These are phyloP conservation scores for Hepsetus odoe DNA, from an alignment of 2,113 vertebrate genomes.

Conservation along the genomic window DNA sequence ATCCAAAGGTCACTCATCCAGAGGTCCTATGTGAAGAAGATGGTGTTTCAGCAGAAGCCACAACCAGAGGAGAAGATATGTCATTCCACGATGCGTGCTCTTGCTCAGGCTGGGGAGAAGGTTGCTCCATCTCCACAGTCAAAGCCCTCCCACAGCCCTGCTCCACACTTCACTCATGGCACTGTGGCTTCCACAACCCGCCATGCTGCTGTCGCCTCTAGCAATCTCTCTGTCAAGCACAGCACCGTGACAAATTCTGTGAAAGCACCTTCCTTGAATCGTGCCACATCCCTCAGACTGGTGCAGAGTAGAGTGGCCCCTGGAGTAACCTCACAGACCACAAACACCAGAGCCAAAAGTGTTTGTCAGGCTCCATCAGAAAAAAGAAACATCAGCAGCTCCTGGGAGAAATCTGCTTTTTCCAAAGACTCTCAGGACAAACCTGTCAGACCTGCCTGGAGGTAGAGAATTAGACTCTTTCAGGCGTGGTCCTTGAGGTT, in stretches of 20 bases:
- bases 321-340: constrained; percentile 31
- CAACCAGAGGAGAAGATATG: constrained; percentile 83
- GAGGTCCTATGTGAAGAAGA: constrained; percentile 70
- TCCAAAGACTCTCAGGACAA: constrained; percentile 71
- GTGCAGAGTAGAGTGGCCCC: constrained; percentile 58
- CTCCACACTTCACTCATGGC: constrained; percentile 82
- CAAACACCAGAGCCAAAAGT: constrained; percentile 29
- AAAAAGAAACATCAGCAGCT: constrained; percentile 64
- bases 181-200: constrained; percentile 85
- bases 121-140: constrained; percentile 53
- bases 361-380: constrained; percentile 46
- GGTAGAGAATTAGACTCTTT: constrained; percentile 62
- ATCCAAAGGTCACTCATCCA: constrained; percentile 58
- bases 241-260: constrained; percentile 60
- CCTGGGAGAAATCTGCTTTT: constrained; percentile 70
- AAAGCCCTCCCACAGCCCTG: constrained; percentile 24
- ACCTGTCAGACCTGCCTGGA: constrained; percentile 73
- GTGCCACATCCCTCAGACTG: constrained; percentile 77
- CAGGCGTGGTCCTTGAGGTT: not conserved
- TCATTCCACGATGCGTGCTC: constrained; percentile 68
- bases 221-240: constrained; percentile 1
- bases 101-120: constrained; percentile 48
- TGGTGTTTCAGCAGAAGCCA: constrained; percentile 53
- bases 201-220: constrained; percentile 42
- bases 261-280: constrained; percentile 17